Percentiles rank a stretch among this genome's conserved stretches.
Conservation (phyloP, 92 coral and sea anemone species). For the Blastomussa wellsi region DNA sequence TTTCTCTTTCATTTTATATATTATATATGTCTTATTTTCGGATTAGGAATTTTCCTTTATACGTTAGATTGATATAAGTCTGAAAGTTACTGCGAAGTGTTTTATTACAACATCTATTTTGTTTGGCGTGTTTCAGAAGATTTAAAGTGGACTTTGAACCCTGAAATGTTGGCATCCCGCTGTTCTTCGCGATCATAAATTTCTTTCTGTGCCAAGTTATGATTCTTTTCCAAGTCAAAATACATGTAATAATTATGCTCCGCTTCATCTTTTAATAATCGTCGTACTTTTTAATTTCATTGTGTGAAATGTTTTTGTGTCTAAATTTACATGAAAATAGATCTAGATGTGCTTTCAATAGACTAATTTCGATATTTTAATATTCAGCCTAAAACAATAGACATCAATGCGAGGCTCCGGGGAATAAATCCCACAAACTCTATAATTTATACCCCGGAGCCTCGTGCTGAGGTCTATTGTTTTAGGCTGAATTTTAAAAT, state of each 20-base stretch:
- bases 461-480: no score
- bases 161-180: background rate
- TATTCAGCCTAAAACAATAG: no score
- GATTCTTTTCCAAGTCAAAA: background rate
- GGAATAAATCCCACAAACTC: no score
- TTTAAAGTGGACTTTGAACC: slow-evolving; percentile 15
- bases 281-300: no score
- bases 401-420: no score
- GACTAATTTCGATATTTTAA: no score
- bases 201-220: background rate
- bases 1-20: background rate
- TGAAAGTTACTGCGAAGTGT: background rate
- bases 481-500: no score
- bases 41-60: background rate
- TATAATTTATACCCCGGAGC: no score
- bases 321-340: no score
- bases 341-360: no score
- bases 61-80: background rate
- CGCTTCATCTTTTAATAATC: background rate
- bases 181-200: background rate
- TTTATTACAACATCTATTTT: background rate
- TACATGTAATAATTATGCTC: background rate
- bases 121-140: background rate
- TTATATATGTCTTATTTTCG: no score
- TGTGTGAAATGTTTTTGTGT: no score